Conservation (phyloP, 2,797 vertebrate genomes). For the Malacoraja senta region DNA sequence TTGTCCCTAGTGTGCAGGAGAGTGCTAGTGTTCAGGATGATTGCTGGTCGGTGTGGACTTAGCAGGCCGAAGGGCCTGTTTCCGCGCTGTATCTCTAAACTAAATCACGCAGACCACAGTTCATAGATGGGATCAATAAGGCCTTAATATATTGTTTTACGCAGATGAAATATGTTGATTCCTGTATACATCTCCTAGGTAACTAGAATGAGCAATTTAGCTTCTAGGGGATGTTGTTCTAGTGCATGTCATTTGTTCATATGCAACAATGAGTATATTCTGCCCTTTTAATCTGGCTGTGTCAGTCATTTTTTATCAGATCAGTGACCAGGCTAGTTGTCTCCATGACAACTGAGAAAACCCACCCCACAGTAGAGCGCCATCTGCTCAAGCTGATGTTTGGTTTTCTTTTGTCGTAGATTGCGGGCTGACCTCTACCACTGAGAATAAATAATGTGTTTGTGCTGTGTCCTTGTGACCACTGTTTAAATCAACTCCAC, state of each 20-base stretch:
- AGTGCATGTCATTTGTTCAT: neutral
- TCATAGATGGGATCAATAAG: neutral
- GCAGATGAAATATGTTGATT: neutral
- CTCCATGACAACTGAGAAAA: neutral
- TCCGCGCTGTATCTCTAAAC: too few species aligned
- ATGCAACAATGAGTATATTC: neutral
- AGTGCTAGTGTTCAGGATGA: too few species aligned
- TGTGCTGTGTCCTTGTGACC: neutral
- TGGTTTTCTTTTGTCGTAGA: neutral
- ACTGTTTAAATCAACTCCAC: too few species aligned
- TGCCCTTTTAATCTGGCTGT: neutral
- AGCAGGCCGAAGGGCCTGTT: too few species aligned
- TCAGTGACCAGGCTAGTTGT: neutral
- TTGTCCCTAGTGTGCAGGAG: too few species aligned
- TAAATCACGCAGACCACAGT: neutral
- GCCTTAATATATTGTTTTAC: neutral
- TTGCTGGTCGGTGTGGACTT: too few species aligned
- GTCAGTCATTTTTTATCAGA: neutral
- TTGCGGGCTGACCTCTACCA: neutral
- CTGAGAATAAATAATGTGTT: neutral
- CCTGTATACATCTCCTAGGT: neutral
- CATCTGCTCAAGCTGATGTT: neutral
- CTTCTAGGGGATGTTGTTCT: neutral
- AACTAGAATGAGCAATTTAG: neutral
- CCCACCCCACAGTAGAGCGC: neutral